Evolutionary conservation across 1,140 invertebrate species (phyloP), one percentile per base, ranked within the genome.

Genomic region (Maconellicoccus hirsutus): DNA sequence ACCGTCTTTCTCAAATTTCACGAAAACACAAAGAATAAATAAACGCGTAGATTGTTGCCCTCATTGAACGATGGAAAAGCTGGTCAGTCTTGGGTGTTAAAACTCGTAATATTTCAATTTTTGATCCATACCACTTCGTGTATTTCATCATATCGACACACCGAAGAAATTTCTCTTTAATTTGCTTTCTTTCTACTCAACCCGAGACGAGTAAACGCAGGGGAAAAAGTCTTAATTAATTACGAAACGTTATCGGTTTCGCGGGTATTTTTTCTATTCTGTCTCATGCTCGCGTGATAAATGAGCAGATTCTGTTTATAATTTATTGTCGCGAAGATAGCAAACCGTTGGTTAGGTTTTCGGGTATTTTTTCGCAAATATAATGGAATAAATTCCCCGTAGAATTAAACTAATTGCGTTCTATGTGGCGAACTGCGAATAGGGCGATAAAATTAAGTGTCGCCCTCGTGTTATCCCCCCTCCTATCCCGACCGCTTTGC

Each of bases 371-470:
- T 66, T 66, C 19, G 25, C 7, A 66, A 66, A 66, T 66, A 66
- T 66, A 66, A 66, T 66, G 61, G 61, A 66, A 66, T 66, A 66
- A 66, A 66, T 66, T 66, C 61, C 61, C 61, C 61, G 61, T 19
- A 66, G 61, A 66, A 66, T 66, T 66, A 66, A 66, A 66, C 61
- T 66, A 66, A 66, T 66, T 66, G 61, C 61, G 61, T 66, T 66
- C 25, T 66, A 66, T 66, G 61, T 66, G 61, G 61, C 61, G 61
- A 66, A 66, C 61, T 66, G 61, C 61, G 61, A 66, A 66, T 66
- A 26, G 61, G 61, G 61, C 61, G 61, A 66, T 66, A 66, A 66
- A 66, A 66, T 66, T 66, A 66, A 66, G 61, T 66, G 61, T 66
- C 61, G 61, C 61, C 61, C 61, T 66, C 61, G 16, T 66, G 61